Evolutionary conservation across 2,797 vertebrate genomes (phyloP).

Genomic region (Nannoperca obscura): DNA sequence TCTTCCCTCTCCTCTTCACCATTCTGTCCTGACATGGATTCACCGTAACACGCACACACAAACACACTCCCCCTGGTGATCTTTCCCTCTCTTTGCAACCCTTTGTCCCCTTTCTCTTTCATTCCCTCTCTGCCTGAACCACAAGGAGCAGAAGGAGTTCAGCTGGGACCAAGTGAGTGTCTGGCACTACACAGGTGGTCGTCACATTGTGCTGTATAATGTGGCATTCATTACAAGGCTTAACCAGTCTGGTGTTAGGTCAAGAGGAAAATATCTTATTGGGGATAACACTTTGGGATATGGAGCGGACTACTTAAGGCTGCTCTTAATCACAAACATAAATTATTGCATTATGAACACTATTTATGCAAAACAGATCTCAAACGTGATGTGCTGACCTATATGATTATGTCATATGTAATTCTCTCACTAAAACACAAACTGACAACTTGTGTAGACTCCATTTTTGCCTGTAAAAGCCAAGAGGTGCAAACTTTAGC

Average conservation of each 20-base stretch:
- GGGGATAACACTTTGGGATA: neutral
- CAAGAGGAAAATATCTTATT: constrained; percentile 9
- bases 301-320: too few species aligned
- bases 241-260: neutral
- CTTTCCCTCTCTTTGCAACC: constrained; percentile 55
- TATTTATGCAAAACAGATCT: neutral
- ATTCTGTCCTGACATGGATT: constrained; percentile 48
- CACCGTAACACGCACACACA: constrained; percentile 63
- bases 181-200: neutral
- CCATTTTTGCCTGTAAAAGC: constrained; percentile 2
- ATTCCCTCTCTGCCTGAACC: constrained; percentile 44
- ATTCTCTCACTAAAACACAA: neutral
- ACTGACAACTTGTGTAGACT: neutral
- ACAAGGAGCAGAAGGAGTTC: constrained; percentile 86
- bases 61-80: constrained; percentile 49
- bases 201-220: neutral
- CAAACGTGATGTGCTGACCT: neutral
- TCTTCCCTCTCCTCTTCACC: constrained; percentile 45
- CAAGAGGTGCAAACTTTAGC: neutral
- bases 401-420: neutral
- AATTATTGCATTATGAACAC: neutral
- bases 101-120: constrained; percentile 62
- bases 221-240: neutral
- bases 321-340: constrained; percentile 1
- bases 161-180: constrained; percentile 86